Percentiles rank a stretch among this genome's conserved stretches.
These are phyloP conservation scores for Phylloscopus trochilus DNA, from an alignment of 2,113 vertebrate genomes.

Conservation along the genomic window DNA sequence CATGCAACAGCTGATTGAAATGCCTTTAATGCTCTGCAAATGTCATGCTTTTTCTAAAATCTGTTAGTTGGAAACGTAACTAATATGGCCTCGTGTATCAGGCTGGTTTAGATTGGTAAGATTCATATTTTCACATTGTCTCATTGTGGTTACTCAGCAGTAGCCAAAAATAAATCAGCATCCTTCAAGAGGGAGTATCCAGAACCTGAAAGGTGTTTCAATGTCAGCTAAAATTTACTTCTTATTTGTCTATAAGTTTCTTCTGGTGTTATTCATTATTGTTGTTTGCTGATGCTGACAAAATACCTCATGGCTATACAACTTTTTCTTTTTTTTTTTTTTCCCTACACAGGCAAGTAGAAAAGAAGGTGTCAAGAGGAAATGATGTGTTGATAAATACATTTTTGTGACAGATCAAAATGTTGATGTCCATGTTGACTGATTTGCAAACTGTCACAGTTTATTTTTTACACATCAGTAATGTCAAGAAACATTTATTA, in stretches of 20 bases:
- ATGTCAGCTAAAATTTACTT: background rate
- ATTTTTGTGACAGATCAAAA: background rate
- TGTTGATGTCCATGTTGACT: background rate
- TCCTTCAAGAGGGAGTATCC: background rate
- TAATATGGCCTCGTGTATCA: background rate
- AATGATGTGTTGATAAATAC: background rate
- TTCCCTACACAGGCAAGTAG: background rate
- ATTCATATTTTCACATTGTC: background rate
- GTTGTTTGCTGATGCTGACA: background rate
- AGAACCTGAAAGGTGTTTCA: background rate
- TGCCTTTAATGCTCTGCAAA: background rate
- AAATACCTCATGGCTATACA: background rate
- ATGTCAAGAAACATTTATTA: background rate
- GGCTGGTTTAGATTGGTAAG: background rate
- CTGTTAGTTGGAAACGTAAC: background rate
- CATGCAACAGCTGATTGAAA: background rate
- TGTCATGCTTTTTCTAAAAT: background rate
- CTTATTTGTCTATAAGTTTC: background rate
- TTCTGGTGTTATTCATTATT: background rate
- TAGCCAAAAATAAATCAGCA: background rate
- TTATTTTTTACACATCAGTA: background rate
- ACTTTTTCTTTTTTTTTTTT: background rate
- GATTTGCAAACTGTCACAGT: background rate
- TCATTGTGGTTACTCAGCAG: background rate
- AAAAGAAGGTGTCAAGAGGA: background rate